A percentile compares a stretch with the other conserved stretches of the same genome.
Evolutionary conservation across 2,113 vertebrate genomes (phyloP).

Genomic region (Picathartes gymnocephalus): DNA sequence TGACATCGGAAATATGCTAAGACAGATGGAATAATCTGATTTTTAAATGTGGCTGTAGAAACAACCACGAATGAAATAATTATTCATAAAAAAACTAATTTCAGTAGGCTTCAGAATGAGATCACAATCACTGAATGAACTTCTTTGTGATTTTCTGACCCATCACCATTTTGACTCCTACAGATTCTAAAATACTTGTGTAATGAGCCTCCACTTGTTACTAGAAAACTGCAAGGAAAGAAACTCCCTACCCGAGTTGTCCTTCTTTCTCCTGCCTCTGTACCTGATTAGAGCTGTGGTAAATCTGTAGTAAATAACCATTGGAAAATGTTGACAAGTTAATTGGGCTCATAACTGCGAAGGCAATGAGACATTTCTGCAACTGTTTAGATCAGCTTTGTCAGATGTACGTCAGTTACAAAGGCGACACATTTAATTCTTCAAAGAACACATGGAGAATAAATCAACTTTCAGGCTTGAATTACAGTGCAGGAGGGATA

Average conservation of each 20-base stretch:
- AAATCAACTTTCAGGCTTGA: constrained; percentile 40
- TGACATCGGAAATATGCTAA: neutral
- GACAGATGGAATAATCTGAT: neutral
- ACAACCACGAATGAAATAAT: neutral
- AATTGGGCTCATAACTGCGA: constrained; percentile 26
- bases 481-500: constrained; percentile 33
- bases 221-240: neutral
- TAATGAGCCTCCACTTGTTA: neutral
- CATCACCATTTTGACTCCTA: neutral
- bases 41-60: neutral
- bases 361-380: constrained; percentile 50
- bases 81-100: neutral
- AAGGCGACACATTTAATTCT: constrained; percentile 7
- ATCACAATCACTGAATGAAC: neutral
- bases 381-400: constrained; percentile 53
- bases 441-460: constrained; percentile 25
- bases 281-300: neutral
- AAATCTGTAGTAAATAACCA: constrained; percentile 41
- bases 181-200: neutral
- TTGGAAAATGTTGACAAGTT: constrained; percentile 36
- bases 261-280: neutral
- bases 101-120: neutral
- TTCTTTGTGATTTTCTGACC: neutral
- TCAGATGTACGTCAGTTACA: constrained; percentile 30
- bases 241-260: neutral